phyloP scores from a whole-genome alignment of 2,797 vertebrate genomes.

The Lepilemur ruficaudatus region DNA sequence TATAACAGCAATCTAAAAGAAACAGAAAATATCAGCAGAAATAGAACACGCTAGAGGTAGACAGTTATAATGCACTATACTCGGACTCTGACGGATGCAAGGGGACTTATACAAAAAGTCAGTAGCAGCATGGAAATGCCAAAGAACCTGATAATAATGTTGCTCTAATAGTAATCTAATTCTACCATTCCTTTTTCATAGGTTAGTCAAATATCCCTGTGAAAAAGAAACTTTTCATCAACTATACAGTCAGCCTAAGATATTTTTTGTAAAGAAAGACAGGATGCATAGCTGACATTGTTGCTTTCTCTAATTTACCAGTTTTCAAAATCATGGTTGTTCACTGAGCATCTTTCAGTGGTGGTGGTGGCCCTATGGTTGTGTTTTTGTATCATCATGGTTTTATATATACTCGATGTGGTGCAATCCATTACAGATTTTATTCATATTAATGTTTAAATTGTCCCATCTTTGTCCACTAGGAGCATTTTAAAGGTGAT shows the following conservation, averaged over 20 bases:
- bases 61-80: too few relatives aligned
- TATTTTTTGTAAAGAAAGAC: neutral
- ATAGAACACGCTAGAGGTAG: neutral
- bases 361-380: neutral
- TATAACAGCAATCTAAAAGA: neutral
- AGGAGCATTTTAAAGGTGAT: neutral
- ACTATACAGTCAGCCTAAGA: neutral
- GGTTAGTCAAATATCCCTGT: neutral
- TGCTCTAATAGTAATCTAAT: neutral
- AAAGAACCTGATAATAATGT: neutral
- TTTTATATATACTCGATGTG: neutral
- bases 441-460: neutral
- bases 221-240: neutral
- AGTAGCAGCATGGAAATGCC: neutral
- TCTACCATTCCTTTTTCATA: neutral
- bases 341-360: neutral
- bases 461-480: neutral
- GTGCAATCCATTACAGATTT: neutral
- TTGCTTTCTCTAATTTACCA: neutral
- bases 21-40: neutral
- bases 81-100: neutral
- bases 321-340: neutral
- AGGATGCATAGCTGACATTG: neutral
- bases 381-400: neutral
- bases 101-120: neutral